phyloP scores from a whole-genome alignment of 2,888 invertebrate species.

The Drosophila niveifrons region DNA sequence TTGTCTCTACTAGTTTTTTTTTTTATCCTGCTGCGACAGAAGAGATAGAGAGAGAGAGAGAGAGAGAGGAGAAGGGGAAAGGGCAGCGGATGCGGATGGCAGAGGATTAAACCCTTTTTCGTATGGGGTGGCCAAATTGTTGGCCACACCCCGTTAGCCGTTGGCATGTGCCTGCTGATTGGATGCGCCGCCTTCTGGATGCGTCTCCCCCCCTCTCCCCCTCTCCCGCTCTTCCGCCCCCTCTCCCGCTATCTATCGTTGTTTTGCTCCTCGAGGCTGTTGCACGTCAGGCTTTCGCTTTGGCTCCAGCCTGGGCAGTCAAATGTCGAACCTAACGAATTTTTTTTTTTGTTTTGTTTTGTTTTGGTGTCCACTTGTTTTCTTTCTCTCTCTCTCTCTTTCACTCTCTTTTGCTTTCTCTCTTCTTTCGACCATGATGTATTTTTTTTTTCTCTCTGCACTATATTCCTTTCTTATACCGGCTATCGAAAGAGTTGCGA shows the following conservation, averaged over 20 bases:
- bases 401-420: conserved; percentile 17
- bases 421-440: conserved; percentile 26
- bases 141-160: conserved; percentile 69
- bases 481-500: background rate
- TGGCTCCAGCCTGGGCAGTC: conserved; percentile 56
- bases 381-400: conserved; percentile 15
- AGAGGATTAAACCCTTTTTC: conserved; percentile 25
- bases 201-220: conserved; percentile 21
- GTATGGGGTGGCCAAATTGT: conserved; percentile 52
- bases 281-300: conserved; percentile 46
- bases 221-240: background rate
- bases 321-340: conserved; percentile 73
- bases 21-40: too few relatives aligned
- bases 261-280: conserved; percentile 52
- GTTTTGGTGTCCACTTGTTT: conserved; percentile 4
- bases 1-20: background rate
- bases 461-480: conserved; percentile 5
- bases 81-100: background rate
- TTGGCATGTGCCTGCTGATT: conserved; percentile 72
- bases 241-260: conserved; percentile 4
- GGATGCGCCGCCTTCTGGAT: conserved; percentile 57
- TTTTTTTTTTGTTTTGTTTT: conserved; percentile 2
- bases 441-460: conserved; percentile 17
- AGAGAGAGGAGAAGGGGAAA: background rate
- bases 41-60: too few relatives aligned